These are phyloP conservation scores for Caradrina clavipalpis DNA, from an alignment of 2,888 invertebrate species.

Conservation along the genomic window DNA sequence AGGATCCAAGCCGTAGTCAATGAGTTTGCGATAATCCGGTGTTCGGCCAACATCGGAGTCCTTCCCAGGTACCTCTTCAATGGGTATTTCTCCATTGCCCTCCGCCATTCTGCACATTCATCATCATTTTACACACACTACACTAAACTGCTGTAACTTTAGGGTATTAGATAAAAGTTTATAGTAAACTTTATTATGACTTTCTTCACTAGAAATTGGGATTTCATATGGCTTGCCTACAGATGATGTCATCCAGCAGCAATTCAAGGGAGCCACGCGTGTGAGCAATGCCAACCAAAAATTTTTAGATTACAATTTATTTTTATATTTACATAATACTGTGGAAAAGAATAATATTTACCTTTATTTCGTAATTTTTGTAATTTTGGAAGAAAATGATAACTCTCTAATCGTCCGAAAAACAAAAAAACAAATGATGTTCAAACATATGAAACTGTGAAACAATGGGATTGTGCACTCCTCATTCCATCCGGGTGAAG, in stretches of 20 bases:
- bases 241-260: conserved; percentile 86
- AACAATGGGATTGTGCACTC: conserved; percentile 90
- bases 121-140: conserved; percentile 85
- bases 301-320: conserved; percentile 47
- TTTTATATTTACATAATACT: conserved; percentile 52
- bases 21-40: conserved; percentile 98
- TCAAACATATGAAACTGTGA: conserved; percentile 90
- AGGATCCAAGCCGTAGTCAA: conserved; percentile 98
- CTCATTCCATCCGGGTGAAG: conserved; percentile 90
- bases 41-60: conserved; percentile 94
- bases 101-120: conserved; percentile 94
- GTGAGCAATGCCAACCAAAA: conserved; percentile 72
- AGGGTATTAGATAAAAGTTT: conserved; percentile 63
- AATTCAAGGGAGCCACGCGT: conserved; percentile 87
- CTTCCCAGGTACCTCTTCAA: conserved; percentile 93
- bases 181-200: conserved; percentile 66
- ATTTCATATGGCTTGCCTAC: conserved; percentile 77
- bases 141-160: conserved; percentile 67
- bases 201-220: conserved; percentile 69
- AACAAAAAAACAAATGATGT: conserved; percentile 91
- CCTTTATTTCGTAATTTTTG: conserved; percentile 90
- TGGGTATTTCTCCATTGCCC: conserved; percentile 96
- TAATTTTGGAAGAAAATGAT: conserved; percentile 91
- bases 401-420: conserved; percentile 90
- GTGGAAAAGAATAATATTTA: conserved; percentile 81